phyloP scores from a whole-genome alignment of 2,113 vertebrate species.

The Ophiodon elongatus region DNA sequence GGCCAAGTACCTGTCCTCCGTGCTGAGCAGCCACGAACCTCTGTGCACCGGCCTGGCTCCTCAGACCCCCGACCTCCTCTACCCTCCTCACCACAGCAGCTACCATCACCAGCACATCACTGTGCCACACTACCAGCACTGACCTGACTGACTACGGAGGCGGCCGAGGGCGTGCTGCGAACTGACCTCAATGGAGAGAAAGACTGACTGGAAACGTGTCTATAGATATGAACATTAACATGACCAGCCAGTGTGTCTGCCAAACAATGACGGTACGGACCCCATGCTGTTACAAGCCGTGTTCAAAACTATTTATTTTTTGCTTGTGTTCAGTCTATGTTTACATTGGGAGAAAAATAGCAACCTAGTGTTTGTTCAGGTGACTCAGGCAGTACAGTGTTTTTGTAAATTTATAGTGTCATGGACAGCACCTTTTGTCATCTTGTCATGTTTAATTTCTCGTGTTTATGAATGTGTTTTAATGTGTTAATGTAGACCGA shows the following conservation, averaged over 20 bases:
- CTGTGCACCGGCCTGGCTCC: constrained; percentile 88
- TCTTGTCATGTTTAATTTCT: constrained; percentile 30
- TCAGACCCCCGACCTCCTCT: constrained; percentile 87
- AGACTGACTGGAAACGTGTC: constrained; percentile 50
- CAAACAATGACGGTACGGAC: constrained; percentile 34
- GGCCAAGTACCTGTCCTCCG: constrained; percentile 90
- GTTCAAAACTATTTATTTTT: constrained; percentile 73
- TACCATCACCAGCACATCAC: constrained; percentile 92
- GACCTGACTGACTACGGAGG: constrained; percentile 69
- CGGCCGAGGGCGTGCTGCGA: constrained; percentile 43
- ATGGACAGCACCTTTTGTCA: constrained; percentile 29
- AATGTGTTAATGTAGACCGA: constrained; percentile 48
- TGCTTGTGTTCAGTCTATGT: constrained; percentile 73
- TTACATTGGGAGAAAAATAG: constrained; percentile 63
- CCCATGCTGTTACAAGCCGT: constrained; percentile 50
- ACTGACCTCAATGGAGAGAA: constrained; percentile 68
- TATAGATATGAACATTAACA: constrained; percentile 2
- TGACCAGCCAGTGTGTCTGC: constrained; percentile 23
- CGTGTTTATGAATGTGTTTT: constrained; percentile 46
- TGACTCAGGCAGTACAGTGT: constrained; percentile 39
- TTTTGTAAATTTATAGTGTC: constrained; percentile 60
- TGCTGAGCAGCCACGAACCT: constrained; percentile 93
- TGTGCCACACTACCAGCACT: constrained; percentile 92
- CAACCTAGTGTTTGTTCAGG: constrained; percentile 35
- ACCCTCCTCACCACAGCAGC: constrained; percentile 83